Conservation (phyloP, 2,888 invertebrate species). For the Dicycla oo region DNA sequence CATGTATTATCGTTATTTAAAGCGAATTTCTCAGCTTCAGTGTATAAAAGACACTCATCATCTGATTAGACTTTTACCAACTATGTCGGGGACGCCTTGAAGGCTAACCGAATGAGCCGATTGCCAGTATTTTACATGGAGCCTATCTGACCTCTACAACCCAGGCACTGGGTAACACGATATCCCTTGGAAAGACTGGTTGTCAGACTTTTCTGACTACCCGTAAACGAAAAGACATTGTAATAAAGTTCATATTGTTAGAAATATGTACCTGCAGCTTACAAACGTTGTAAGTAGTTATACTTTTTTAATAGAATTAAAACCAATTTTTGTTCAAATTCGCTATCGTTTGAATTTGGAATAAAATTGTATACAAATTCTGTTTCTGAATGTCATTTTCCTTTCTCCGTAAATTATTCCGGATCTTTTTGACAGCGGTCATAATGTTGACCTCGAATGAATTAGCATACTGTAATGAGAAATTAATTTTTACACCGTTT, state of each 20-base stretch:
- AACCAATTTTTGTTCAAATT: not conserved
- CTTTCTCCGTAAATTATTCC: constrained; percentile 39
- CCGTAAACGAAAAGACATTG: not conserved
- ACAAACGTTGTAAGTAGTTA: not conserved
- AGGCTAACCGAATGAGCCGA: not conserved
- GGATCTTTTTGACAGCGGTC: constrained; percentile 50
- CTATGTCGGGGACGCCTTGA: not conserved
- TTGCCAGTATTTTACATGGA: not conserved
- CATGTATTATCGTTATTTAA: not conserved
- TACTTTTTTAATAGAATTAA: not conserved
- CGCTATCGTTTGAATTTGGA: not conserved
- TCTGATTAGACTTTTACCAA: not conserved
- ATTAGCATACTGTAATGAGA: constrained; percentile 56
- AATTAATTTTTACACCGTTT: constrained; percentile 59
- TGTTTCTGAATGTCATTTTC: constrained; percentile 18
- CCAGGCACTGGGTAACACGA: not conserved
- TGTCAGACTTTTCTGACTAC: not conserved
- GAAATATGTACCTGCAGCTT: not conserved
- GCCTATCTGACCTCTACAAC: not conserved
- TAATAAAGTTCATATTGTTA: not conserved
- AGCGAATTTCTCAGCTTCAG: not conserved
- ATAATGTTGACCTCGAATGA: constrained; percentile 57
- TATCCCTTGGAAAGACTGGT: not conserved
- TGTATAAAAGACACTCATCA: not conserved
- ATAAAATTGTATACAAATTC: constrained; percentile 5